A percentile compares a stretch with the other conserved stretches of the same genome.
Evolutionary conservation across 2,797 vertebrate species (phyloP).

Genomic region (Sebastes vulpes): DNA sequence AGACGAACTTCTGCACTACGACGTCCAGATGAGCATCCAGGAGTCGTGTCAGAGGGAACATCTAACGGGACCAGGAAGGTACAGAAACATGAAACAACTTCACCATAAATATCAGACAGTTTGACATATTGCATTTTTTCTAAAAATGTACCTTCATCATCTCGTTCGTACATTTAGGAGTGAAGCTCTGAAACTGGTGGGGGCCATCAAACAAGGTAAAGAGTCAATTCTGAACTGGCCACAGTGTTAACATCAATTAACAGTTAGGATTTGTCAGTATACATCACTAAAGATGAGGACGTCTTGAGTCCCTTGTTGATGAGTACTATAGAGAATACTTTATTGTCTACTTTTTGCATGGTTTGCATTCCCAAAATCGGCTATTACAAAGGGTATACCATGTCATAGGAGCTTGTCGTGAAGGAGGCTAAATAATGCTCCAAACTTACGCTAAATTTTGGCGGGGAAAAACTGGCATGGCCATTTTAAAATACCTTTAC

Average conservation of each 20-base stretch:
- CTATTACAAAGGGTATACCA: not conserved
- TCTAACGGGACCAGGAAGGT: conserved; percentile 77
- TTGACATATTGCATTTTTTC: not conserved
- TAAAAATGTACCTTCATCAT: not conserved
- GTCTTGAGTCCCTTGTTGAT: too few relatives aligned
- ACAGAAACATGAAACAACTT: not conserved
- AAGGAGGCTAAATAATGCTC: too few relatives aligned
- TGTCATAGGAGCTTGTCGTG: too few relatives aligned
- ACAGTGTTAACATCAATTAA: not conserved
- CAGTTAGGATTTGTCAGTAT: not conserved
- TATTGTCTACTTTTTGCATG: too few relatives aligned
- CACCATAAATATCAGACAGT: not conserved
- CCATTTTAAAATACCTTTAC: too few relatives aligned
- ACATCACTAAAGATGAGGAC: too few relatives aligned
- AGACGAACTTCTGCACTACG: conserved; percentile 84
- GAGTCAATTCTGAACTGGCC: not conserved
- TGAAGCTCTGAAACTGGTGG: conserved; percentile 84
- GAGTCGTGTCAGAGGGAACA: conserved; percentile 81
- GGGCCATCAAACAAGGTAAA: conserved; percentile 87
- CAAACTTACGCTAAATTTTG: too few relatives aligned
- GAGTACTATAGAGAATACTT: too few relatives aligned
- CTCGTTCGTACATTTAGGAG: conserved; percentile 46
- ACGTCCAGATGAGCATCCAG: conserved; percentile 86
- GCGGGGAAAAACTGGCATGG: too few relatives aligned
- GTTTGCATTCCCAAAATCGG: not conserved